Percentiles rank a stretch among this genome's conserved stretches.
Conservation (phyloP, 2,888 invertebrate genomes). For the Deilephila elpenor region DNA sequence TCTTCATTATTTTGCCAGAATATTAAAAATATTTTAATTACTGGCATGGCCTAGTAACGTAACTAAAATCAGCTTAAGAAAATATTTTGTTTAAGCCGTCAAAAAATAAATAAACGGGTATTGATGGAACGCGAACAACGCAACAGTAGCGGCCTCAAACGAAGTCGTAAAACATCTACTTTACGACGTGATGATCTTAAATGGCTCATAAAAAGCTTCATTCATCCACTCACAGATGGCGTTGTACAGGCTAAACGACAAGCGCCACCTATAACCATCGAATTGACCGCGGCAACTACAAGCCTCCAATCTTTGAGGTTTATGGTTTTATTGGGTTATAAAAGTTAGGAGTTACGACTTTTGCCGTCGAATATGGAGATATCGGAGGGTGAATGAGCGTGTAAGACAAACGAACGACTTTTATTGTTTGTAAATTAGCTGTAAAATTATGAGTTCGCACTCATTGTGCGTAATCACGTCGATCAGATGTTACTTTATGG, state of each 20-base stretch:
- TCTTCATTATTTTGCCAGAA: too few relatives aligned
- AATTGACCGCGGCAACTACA: constrained; percentile 51
- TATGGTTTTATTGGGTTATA: constrained; percentile 83
- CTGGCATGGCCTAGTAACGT: too few relatives aligned
- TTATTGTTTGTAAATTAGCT: constrained; percentile 86
- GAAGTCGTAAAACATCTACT: constrained; percentile 75
- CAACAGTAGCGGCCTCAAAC: constrained; percentile 80
- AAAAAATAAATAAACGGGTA: constrained; percentile 21
- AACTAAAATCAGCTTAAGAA: constrained; percentile 24
- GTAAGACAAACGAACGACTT: constrained; percentile 82
- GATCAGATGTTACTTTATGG: constrained; percentile 82
- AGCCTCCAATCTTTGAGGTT: constrained; percentile 51
- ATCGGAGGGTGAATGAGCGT: constrained; percentile 80
- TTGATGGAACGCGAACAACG: constrained; percentile 45
- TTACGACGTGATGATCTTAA: constrained; percentile 78
- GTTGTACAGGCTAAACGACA: constrained; percentile 52
- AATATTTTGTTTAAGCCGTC: not conserved
- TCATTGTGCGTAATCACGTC: constrained; percentile 80
- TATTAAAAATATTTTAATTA: too few relatives aligned
- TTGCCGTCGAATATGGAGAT: constrained; percentile 80
- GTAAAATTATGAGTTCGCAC: constrained; percentile 84
- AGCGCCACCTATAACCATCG: constrained; percentile 72
- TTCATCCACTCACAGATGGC: constrained; percentile 75
- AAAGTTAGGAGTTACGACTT: constrained; percentile 80
- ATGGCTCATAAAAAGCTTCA: constrained; percentile 79